phyloP scores from a whole-genome alignment of 2,113 vertebrate genomes.

The Himantopus leucocephalus region DNA sequence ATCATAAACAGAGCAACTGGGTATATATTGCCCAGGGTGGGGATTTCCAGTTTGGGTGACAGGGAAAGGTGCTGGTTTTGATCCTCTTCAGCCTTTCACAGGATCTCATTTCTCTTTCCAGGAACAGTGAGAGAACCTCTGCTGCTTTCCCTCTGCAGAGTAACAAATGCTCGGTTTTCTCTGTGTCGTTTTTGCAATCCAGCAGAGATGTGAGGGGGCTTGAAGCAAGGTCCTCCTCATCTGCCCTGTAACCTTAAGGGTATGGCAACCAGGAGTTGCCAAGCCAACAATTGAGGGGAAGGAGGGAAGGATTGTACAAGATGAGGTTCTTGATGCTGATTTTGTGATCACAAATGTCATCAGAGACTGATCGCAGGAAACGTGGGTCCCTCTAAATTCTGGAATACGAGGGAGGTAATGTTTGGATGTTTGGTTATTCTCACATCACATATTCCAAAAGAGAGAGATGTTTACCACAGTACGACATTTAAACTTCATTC shows the following conservation, averaged over 20 bases:
- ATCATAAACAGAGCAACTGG: not conserved
- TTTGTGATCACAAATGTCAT: not conserved
- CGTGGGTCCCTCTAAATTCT: not conserved
- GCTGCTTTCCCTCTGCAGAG: not conserved
- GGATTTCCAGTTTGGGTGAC: not conserved
- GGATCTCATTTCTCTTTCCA: not conserved
- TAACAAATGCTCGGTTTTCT: not conserved
- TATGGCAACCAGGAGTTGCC: not conserved
- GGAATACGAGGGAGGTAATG: not conserved
- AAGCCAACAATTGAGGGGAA: not conserved
- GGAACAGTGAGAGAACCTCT: not conserved
- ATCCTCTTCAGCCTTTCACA: not conserved
- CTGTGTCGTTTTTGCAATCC: not conserved
- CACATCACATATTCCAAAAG: not conserved
- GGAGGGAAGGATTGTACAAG: not conserved
- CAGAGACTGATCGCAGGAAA: not conserved
- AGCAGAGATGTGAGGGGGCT: not conserved
- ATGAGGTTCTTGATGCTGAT: not conserved
- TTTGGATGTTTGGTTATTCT: not conserved
- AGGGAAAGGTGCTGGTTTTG: not conserved
- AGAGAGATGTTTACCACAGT: not conserved
- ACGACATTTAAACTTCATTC: not conserved
- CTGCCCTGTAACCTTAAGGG: not conserved
- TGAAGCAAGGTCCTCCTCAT: not conserved
- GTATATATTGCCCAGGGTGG: too few relatives aligned